Percentiles rank a stretch among this genome's conserved stretches.
Conservation (phyloP, 2,797 vertebrate genomes). For the Pseudopleuronectes americanus region DNA sequence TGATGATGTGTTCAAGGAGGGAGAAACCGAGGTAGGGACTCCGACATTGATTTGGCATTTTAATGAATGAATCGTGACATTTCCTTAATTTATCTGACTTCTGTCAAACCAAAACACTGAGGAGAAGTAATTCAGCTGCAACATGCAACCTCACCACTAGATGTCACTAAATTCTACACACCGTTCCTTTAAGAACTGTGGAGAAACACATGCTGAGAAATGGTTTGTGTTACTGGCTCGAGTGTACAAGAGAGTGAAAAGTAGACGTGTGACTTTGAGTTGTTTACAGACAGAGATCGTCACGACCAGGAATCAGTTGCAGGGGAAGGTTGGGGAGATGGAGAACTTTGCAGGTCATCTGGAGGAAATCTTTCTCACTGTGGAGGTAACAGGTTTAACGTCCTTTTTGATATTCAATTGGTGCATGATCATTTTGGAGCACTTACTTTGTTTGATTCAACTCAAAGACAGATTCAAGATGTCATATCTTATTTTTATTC, state of each 20-base stretch:
- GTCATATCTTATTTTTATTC: constrained; percentile 6
- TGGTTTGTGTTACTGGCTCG: constrained; percentile 9
- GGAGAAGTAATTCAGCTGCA: too few species aligned
- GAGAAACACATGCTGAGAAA: background rate
- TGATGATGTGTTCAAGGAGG: constrained; percentile 67
- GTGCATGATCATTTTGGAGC: background rate
- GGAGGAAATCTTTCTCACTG: constrained; percentile 97
- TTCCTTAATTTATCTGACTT: too few species aligned
- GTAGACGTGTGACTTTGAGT: background rate
- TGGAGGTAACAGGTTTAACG: constrained; percentile 86
- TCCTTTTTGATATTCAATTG: constrained; percentile 4
- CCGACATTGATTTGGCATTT: background rate
- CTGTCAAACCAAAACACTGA: too few species aligned
- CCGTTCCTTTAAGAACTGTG: background rate
- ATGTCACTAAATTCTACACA: too few species aligned
- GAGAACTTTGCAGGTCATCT: constrained; percentile 94
- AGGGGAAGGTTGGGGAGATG: constrained; percentile 91
- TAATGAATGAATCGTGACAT: too few species aligned
- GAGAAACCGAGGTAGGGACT: constrained; percentile 55
- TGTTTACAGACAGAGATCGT: constrained; percentile 83
- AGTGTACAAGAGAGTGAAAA: background rate
- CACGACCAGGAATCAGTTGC: constrained; percentile 84
- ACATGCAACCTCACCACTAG: too few species aligned
- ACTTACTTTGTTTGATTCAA: background rate
- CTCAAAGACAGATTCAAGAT: background rate